Evolutionary conservation across 2,113 vertebrate genomes (phyloP), one percentile per base, ranked within the genome.

Genomic region (Vicugna pacos): DNA sequence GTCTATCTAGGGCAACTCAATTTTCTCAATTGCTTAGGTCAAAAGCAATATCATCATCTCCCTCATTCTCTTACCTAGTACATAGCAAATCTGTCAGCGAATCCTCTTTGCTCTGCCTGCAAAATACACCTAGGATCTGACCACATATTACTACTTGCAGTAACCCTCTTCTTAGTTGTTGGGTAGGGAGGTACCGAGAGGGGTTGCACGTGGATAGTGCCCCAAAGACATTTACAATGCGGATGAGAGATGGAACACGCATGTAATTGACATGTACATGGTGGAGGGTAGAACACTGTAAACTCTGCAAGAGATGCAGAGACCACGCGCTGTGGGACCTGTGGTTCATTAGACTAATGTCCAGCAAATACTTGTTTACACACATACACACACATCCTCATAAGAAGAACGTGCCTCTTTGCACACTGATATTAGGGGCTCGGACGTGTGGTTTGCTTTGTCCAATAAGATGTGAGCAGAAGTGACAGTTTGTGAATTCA

Each of bases 11-110:
- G 42, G 87, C 73, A 97, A 89, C 75, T 93, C 87, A 64, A 90
- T 93, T 95, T 89, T 89, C 93, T 75, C 83, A 81, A 32, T n/a
- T 32, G 72, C 83, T 52, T 22, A 12, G 81, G 85, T 95, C 90
- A 86, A 86, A 95, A 54, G 35, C 79, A 70, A 19, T 32, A 54
- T 70, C 58, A 30, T 46, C 42, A 35, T 67, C 77, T 60, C 50
- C 54, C 48, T 58, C 52, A 62, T 56, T 72, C 60, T 70, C 58
- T 64, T 19, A 26, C 28, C 24, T 17, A 26, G 54, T 16, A 60
- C 54, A 58, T 14, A 72, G 7, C 35, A 72, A 35, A 48, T 17
- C 80, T n/a, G 32, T 65, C 95, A 88, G 52, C 58, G n/a, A 69
- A 22, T 17, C 60, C 58, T 19, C 9, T 86, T 32, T 46, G 19